phyloP scores from a whole-genome alignment of 2,888 invertebrate genomes.

The Drosophila macrospina region DNA sequence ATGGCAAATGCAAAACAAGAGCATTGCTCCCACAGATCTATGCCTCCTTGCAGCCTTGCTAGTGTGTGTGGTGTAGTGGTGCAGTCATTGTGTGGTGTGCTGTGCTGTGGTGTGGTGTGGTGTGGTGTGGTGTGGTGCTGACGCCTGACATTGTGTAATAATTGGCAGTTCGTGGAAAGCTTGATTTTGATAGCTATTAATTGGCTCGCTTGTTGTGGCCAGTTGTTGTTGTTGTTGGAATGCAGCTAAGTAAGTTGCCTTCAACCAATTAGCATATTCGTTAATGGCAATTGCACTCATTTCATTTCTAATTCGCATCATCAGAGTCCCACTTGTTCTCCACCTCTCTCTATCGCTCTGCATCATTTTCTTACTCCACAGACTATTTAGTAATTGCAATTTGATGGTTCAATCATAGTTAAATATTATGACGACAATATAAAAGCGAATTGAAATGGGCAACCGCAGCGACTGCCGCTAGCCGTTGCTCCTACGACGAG shows the following conservation, averaged over 20 bases:
- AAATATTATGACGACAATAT: constrained; percentile 66
- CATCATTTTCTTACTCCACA: constrained; percentile 3
- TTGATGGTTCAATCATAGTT: constrained; percentile 62
- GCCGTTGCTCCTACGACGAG: constrained; percentile 5
- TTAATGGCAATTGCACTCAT: constrained; percentile 65
- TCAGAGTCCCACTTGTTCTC: constrained; percentile 4
- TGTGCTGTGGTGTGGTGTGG: constrained; percentile 10
- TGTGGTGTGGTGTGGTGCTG: constrained; percentile 43
- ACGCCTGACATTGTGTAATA: constrained; percentile 80
- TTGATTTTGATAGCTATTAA: constrained; percentile 75
- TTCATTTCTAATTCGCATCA: constrained; percentile 50
- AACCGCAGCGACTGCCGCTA: constrained; percentile 33
- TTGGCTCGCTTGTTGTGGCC: constrained; percentile 60
- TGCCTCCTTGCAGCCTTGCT: neutral
- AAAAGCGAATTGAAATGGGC: constrained; percentile 72
- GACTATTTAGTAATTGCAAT: constrained; percentile 59
- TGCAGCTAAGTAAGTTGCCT: constrained; percentile 51
- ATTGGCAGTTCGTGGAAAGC: constrained; percentile 77
- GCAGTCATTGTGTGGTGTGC: constrained; percentile 3
- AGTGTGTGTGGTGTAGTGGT: constrained; percentile 14
- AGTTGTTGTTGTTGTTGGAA: constrained; percentile 33
- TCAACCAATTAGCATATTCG: constrained; percentile 73
- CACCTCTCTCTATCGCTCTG: neutral
- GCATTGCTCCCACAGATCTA: constrained; percentile 49
- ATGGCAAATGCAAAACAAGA: constrained; percentile 61